phyloP scores from a whole-genome alignment of 2,797 vertebrate genomes.

The Mastacembelus armatus region DNA sequence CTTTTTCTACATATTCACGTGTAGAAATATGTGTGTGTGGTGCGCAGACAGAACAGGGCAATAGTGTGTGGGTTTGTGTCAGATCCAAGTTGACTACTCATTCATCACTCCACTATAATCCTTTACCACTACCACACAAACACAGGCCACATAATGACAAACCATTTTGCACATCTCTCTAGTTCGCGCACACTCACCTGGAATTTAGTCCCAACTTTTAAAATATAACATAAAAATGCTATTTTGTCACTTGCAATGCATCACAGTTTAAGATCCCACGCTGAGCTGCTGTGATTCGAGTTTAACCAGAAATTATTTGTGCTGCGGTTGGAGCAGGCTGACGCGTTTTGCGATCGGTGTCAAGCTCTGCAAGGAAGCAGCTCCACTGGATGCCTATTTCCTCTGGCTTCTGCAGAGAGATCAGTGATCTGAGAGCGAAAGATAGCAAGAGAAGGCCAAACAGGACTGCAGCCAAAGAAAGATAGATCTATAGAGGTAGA shows the following conservation, averaged over 20 bases:
- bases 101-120: constrained; percentile 23
- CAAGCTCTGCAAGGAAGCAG: constrained; percentile 46
- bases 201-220: neutral
- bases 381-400: constrained; percentile 31
- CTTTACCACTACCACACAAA: neutral
- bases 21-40: neutral
- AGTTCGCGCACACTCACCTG: too few relatives aligned
- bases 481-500: constrained; percentile 31
- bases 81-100: too few relatives aligned
- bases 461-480: constrained; percentile 41
- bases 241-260: constrained; percentile 14
- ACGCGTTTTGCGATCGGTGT: constrained; percentile 40
- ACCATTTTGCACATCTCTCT: too few relatives aligned
- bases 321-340: constrained; percentile 14
- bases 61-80: neutral
- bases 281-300: neutral
- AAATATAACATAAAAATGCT: neutral
- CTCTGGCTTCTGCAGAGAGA: constrained; percentile 20
- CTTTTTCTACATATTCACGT: neutral
- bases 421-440: constrained; percentile 39
- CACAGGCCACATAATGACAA: neutral
- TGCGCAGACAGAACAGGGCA: neutral
- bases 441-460: constrained; percentile 30
- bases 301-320: constrained; percentile 22
- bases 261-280: neutral